Base-by-base conservation (phyloP, 2,888 invertebrate genomes). In the Orchesellides sinensis region DNA sequence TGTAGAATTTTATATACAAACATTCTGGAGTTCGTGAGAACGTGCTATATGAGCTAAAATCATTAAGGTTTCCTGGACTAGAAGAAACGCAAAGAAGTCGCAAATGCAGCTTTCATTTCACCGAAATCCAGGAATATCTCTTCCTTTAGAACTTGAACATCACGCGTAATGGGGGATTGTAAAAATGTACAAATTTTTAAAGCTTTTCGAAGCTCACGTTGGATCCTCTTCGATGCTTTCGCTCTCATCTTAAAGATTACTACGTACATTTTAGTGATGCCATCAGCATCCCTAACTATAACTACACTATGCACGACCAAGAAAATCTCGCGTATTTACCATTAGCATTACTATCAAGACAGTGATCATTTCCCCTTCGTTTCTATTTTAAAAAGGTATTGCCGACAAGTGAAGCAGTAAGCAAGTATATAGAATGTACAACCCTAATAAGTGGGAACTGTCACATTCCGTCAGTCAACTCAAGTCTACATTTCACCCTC, bases 381-480 rank as follows among this genome's bases (percentile, higher is more conserved):
- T 75, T 19, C 75, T 21, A 32, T 75, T 54, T 75, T 54, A 56
- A 65, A 59, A 75, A 74, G 65, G 49, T 75, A 77, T 77, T 63
- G 56, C 32, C 54, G 77, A 68, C 59, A 47, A 68, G 14, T 65
- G 68, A 59, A 25, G 61, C 17, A 61, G n/a, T 35, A 47, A 54
- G 54, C 14, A 14, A 40, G 23, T 21, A 21, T n/a, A n/a, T n/a
- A n/a, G 59, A 59, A 72, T 65, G 65, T 75, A 75, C 52, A 66
- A 35, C 69, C 69, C 69, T 69, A 78, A 78, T 78, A 78, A 78
- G 77, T 78, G 77, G 69, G 77, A 78, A 78, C 77, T 78, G 77
- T 69, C 77, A 78, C 77, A 78, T 78, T 78, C 77, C 77, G 69
- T 78, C 77, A 78, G 77, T 68, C 77, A 69, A 68, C 69, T 68